Percentiles rank a stretch among this genome's conserved stretches.
Evolutionary conservation across 53 echinoderm and acorn worm genomes (phyloP).

Genomic region (Pentamera pediparva): DNA sequence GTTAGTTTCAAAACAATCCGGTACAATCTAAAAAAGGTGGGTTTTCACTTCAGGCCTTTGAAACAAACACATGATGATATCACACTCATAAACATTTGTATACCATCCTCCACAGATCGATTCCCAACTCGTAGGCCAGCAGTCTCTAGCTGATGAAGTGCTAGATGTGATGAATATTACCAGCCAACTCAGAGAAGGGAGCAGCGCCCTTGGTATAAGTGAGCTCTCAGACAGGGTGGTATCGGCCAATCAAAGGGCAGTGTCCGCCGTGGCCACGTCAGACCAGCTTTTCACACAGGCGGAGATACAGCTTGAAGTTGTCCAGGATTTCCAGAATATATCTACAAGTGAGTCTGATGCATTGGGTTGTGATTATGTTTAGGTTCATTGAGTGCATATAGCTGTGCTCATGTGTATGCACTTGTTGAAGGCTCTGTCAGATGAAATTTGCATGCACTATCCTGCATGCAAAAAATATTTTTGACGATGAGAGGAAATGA

Average conservation of each 20-base stretch:
- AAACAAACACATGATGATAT: too few species aligned
- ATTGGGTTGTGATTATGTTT: too few species aligned
- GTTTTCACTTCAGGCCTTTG: too few species aligned
- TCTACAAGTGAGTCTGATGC: conserved; percentile 43
- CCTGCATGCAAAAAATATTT: too few species aligned
- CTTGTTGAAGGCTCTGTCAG: too few species aligned
- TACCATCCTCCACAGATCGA: conserved; percentile 32
- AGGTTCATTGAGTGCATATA: too few species aligned
- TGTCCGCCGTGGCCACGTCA: conserved; percentile 37
- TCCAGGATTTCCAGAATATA: conserved; percentile 56
- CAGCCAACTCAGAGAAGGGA: conserved; percentile 26
- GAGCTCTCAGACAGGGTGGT: conserved; percentile 37
- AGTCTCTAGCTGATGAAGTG: conserved; percentile 24
- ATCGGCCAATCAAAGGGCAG: conserved; percentile 61
- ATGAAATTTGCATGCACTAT: too few species aligned
- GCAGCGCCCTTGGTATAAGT: conserved; percentile 43
- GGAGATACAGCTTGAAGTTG: conserved; percentile 48
- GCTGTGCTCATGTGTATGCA: too few species aligned
- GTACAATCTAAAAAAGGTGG: too few species aligned
- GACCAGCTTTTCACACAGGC: conserved; percentile 53
- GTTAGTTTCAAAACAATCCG: too few species aligned
- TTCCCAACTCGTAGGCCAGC: conserved; percentile 2
- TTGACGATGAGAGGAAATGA: too few species aligned
- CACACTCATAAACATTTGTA: too few species aligned
- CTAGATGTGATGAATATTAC: conserved; percentile 17